Evolutionary conservation across 2,888 invertebrate genomes (phyloP).

Genomic region (Macaria liturata): DNA sequence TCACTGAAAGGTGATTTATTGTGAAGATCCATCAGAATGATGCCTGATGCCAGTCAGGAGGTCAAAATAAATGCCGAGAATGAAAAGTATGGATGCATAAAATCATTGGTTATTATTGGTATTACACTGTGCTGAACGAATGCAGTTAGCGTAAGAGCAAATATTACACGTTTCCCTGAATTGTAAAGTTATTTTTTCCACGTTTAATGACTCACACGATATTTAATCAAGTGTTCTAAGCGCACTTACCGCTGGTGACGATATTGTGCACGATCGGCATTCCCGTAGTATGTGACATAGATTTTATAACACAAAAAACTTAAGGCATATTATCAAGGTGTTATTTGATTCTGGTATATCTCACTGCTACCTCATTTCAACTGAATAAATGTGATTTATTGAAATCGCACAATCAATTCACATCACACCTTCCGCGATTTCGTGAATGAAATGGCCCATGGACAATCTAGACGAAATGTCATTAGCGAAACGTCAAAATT

Average conservation of each 20-base stretch:
- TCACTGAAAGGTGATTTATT: not conserved
- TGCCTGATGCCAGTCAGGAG: constrained; percentile 3
- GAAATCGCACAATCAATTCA: constrained; percentile 51
- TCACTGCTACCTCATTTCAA: constrained; percentile 76
- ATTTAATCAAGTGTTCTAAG: constrained; percentile 50
- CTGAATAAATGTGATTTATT: constrained; percentile 42
- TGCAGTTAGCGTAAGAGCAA: not conserved
- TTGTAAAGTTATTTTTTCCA: constrained; percentile 27
- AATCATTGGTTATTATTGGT: constrained; percentile 15
- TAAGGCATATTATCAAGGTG: constrained; percentile 76
- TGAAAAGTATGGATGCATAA: constrained; percentile 11
- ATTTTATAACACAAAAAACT: constrained; percentile 62
- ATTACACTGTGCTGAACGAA: not conserved
- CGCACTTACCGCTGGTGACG: constrained; percentile 73
- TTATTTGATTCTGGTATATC: constrained; percentile 49
- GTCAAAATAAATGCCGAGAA: constrained; percentile 14
- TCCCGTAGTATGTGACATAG: constrained; percentile 61
- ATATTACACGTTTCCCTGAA: constrained; percentile 7
- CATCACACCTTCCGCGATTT: constrained; percentile 56
- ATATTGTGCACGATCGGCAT: constrained; percentile 76
- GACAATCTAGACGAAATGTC: constrained; percentile 13
- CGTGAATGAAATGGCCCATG: constrained; percentile 29
- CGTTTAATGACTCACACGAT: constrained; percentile 48
- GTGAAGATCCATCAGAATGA: constrained; percentile 3
- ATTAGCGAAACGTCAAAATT: constrained; percentile 4